Base-by-base conservation (phyloP, 1,140 invertebrate species). In the Aphidius gifuensis region DNA sequence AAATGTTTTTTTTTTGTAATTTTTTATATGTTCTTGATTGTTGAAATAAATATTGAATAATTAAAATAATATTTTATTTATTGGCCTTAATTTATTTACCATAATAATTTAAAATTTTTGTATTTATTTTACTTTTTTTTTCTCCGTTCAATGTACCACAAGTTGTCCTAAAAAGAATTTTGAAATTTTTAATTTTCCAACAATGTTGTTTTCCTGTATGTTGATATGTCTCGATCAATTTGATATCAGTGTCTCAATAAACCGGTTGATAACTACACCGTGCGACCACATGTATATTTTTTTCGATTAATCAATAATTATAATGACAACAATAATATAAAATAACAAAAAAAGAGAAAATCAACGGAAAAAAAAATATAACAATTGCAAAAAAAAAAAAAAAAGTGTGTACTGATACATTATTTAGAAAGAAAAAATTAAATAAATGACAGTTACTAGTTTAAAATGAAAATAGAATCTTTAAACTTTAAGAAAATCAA, bases 261-360 rank as follows among this genome's bases (percentile, higher is more conserved):
- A 75, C 73, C 73, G 73, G 73, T 75, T 75, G 70, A 60, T 42
- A 75, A 50, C 54, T 8, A 74, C 60, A 75, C 71, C 68, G 68
- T 69, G 69, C 51, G 67, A 70, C 67, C 62, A 43, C 58, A 64
- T 38, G 23, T 42, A 64, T 64, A 43, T 55, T 53, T 53, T 53
- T 23, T 53, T 11, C 40, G 32, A 39, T 40, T 42, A 42, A 43
- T 43, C 8, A 55, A 55, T 55, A 43, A 8, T 7, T 44, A 11
- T 32, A 32, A 32, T 32, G 4, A 32, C 4, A 32, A 32, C 4
- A 32, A 32, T 32, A 32, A 32, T 32, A 32, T 32, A 3, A 3
- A 44, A 44, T 44, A 4, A 16, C 16, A 44, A 44, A 44, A 60
- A 45, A 61, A 49, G n/a, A 49, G 8, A 16, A 38, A 9, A 45